Evolutionary conservation across 2,797 vertebrate genomes (phyloP), one percentile per base, ranked within the genome.

Genomic region (Syngnathus rostellatus): DNA sequence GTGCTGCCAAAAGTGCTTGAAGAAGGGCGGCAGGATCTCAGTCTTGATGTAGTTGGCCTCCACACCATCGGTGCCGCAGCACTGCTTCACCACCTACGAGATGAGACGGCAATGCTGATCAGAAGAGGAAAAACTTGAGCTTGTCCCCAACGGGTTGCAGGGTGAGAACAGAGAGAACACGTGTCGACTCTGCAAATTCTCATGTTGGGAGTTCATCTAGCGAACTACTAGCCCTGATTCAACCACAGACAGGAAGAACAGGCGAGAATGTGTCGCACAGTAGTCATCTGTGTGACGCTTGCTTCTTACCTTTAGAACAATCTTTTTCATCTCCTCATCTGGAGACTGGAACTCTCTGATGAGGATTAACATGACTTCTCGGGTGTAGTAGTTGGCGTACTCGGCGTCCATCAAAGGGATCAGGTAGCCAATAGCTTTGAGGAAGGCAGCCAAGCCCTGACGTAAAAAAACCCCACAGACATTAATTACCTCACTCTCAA

Each of bases 1-100:
- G 85, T 99, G 97, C 79, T 99, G 97, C 97, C 97, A 99, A 74
- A 99, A 99, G 81, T 99, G 97, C 81, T 99, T 99, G 88, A 99
- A 99, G 91, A 99, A 99, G 0, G 97, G 96, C 0, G 97, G 97
- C 70, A 99, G 91, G 85, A 99, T 99, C 87, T 99, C 97, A 0
- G 97, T 99, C 88, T 99, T 99, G 68, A 99, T 99, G 86, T 99
- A 99, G 86, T 99, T 99, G 67, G 97, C 94, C 88, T 99, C 97
- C 61, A 99, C 97, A 89, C 97, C 97, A 79, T 99, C 97, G 0
- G 97, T 99, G 57, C 96, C 97, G 85, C 97, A 99, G 71, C 97
- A 99, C 83, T 99, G 97, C 80, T 99, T 99, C 77, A 99, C 97
- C 74, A 99, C 97, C 97, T 99, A 61, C 0, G 46, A 79, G 41